Evolutionary conservation across 2,797 vertebrate genomes (phyloP).

Genomic region (Avahi laniger): DNA sequence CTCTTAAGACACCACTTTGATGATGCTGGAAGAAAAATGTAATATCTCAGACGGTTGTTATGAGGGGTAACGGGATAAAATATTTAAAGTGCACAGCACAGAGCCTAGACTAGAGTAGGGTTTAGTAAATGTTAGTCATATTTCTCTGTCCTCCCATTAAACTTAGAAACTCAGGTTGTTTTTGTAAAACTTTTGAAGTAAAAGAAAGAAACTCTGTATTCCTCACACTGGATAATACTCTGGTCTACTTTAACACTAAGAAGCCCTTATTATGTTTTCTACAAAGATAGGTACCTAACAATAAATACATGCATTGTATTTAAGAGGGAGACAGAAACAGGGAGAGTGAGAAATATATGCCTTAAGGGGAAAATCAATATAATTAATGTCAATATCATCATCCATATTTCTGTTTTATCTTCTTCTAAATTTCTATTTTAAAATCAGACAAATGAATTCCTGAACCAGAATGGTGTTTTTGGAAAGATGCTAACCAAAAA

Average conservation of each 20-base stretch:
- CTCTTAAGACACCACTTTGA: background rate
- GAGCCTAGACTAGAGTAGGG: background rate
- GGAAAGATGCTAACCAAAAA: slow-evolving; percentile 47
- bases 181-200: background rate
- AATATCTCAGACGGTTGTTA: background rate
- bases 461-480: slow-evolving; percentile 59
- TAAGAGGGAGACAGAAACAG: background rate
- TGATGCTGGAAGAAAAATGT: background rate
- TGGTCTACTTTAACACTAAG: background rate
- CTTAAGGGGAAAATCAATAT: slow-evolving; percentile 35
- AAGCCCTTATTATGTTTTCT: background rate
- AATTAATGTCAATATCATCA: slow-evolving; percentile 69
- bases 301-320: background rate
- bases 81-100: background rate
- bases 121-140: background rate
- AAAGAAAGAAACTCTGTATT: background rate
- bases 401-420: slow-evolving; percentile 56
- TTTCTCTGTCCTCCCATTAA: background rate
- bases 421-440: slow-evolving; percentile 66
- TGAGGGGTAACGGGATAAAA: background rate
- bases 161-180: background rate
- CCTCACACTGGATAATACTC: background rate
- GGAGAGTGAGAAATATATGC: background rate
- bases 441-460: slow-evolving; percentile 53
- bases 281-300: background rate